Conservation (phyloP, 1,140 invertebrate species). For the Hyles euphorbiae region DNA sequence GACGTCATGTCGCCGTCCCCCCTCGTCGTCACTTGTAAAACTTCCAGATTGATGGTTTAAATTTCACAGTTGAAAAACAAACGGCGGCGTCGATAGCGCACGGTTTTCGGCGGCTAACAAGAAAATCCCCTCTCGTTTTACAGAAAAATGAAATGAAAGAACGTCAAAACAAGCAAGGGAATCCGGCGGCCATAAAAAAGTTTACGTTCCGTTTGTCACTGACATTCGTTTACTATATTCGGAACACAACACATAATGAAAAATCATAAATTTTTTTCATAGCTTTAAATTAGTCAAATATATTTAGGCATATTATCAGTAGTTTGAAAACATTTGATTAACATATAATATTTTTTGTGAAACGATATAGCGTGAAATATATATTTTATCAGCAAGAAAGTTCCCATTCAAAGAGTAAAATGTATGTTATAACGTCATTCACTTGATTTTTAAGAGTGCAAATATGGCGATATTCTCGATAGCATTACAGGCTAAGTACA, state of each 20-base stretch:
- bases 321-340: no score
- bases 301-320: no score
- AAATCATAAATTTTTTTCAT: no score
- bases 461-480: no score
- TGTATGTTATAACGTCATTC: no score
- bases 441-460: no score
- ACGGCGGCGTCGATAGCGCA: slow-evolving; percentile 25
- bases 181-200: slow-evolving; percentile 63
- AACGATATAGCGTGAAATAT: no score
- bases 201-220: slow-evolving; percentile 39
- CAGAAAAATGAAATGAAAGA: slow-evolving; percentile 56
- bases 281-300: no score
- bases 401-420: no score
- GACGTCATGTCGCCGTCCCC: slow-evolving; percentile 69
- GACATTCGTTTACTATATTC: slow-evolving; percentile 7
- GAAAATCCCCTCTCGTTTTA: slow-evolving; percentile 51
- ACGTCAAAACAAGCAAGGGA: slow-evolving; percentile 66
- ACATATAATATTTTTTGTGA: no score
- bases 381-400: no score
- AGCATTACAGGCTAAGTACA: no score
- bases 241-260: not conserved
- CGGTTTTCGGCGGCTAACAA: slow-evolving; percentile 12
- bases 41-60: slow-evolving; percentile 62
- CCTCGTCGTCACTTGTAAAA: slow-evolving; percentile 54
- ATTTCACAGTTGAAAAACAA: slow-evolving; percentile 30